Evolutionary conservation across 2,888 invertebrate species (phyloP).

Genomic region (Galeruca laticollis): DNA sequence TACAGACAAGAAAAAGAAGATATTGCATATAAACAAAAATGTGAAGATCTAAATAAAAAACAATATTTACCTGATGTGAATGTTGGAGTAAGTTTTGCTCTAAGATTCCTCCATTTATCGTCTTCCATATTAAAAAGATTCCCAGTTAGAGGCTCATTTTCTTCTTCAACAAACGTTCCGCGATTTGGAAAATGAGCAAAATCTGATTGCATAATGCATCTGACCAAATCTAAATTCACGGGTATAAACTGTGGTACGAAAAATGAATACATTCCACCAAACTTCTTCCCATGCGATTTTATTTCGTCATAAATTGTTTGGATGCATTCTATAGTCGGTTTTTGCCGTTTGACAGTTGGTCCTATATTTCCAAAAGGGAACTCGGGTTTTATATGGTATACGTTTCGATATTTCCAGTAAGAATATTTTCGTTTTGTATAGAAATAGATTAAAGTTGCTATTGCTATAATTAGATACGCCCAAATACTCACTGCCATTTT

Average conservation of each 20-base stretch:
- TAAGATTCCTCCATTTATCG: conserved; percentile 72
- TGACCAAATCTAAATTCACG: conserved; percentile 53
- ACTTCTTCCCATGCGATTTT: conserved; percentile 40
- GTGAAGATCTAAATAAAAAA: too few relatives aligned
- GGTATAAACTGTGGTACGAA: conserved; percentile 55
- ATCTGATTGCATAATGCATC: conserved; percentile 70
- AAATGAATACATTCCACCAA: conserved; percentile 61
- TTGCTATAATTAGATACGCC: conserved; percentile 5
- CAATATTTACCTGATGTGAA: conserved; percentile 70
- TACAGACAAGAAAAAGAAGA: too few relatives aligned
- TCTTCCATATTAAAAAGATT: conserved; percentile 71
- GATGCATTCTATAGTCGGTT: conserved; percentile 36
- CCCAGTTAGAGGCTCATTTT: conserved; percentile 70
- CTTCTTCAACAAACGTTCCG: conserved; percentile 71
- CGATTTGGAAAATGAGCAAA: conserved; percentile 72
- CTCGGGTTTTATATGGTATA: conserved; percentile 52
- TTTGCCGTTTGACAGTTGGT: conserved; percentile 44
- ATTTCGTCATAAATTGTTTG: conserved; percentile 39
- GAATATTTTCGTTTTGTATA: conserved; percentile 40
- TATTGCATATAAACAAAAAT: too few relatives aligned
- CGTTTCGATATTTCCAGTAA: conserved; percentile 56
- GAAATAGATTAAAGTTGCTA: conserved; percentile 16
- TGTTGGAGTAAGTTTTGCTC: conserved; percentile 67
- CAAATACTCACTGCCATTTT: conserved; percentile 12
- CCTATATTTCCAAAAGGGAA: conserved; percentile 57